Evolutionary conservation across 2,888 invertebrate genomes (phyloP).

Genomic region (Drosophila pseudotalamancana): DNA sequence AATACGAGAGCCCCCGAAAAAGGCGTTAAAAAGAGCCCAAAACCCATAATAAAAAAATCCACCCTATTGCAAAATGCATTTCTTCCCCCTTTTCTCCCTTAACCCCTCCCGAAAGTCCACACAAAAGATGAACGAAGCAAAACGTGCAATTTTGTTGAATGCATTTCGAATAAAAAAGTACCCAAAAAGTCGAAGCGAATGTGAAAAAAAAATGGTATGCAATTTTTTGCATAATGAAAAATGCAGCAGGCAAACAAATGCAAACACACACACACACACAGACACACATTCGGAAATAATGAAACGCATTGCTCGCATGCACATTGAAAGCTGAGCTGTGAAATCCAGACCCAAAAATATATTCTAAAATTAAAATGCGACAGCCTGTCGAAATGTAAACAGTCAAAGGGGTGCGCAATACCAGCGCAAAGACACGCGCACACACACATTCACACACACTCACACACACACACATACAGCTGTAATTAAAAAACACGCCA

Average conservation of each 20-base stretch:
- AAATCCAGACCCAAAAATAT: constrained; percentile 78
- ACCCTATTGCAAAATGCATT: constrained; percentile 70
- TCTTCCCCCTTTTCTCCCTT: constrained; percentile 26
- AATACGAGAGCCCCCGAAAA: constrained; percentile 64
- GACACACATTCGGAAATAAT: constrained; percentile 47
- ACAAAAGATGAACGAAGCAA: constrained; percentile 77
- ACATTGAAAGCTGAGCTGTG: constrained; percentile 75
- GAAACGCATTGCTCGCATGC: constrained; percentile 65
- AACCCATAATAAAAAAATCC: constrained; percentile 70
- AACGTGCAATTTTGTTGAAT: constrained; percentile 77
- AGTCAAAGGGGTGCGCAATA: constrained; percentile 68
- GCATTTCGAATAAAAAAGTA: constrained; percentile 65
- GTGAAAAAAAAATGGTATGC: constrained; percentile 67
- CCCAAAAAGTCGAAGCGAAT: constrained; percentile 63
- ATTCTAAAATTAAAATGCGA: constrained; percentile 78
- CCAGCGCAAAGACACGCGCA: constrained; percentile 23
- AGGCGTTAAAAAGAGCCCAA: constrained; percentile 48
- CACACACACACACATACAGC: constrained; percentile 20
- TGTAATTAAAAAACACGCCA: constrained; percentile 56
- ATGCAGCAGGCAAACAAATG: constrained; percentile 72
- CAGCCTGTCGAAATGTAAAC: constrained; percentile 73
- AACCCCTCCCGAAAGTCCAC: constrained; percentile 19
- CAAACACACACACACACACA: constrained; percentile 15
- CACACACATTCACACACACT: constrained; percentile 9
- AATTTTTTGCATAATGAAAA: constrained; percentile 79